Conservation (phyloP, 2,113 vertebrate genomes). For the Glaucidium brasilianum region DNA sequence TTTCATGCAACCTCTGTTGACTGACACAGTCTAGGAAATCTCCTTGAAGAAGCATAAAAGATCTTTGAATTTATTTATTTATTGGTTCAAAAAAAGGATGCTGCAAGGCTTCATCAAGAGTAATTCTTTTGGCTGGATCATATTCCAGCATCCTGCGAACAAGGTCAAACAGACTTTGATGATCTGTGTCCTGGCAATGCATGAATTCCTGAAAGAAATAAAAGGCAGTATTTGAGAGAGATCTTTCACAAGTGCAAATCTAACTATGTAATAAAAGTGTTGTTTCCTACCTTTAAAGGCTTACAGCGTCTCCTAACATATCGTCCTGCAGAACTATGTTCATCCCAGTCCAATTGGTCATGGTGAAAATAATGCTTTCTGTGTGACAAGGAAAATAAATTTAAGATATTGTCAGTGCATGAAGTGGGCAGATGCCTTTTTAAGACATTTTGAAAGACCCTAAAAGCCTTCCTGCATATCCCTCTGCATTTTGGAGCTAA, state of each 20-base stretch:
- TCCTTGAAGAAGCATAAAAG: constrained; percentile 80
- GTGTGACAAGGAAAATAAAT: background rate
- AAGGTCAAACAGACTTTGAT: constrained; percentile 90
- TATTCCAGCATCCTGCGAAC: constrained; percentile 93
- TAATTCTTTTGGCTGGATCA: constrained; percentile 88
- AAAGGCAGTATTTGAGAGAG: background rate
- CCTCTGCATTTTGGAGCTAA: background rate
- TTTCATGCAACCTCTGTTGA: constrained; percentile 75
- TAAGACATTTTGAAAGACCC: background rate
- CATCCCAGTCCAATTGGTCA: constrained; percentile 90
- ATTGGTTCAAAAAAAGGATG: constrained; percentile 88
- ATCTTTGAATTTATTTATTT: constrained; percentile 70
- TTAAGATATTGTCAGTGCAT: background rate
- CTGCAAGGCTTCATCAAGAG: constrained; percentile 87
- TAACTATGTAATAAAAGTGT: background rate
- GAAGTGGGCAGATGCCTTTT: background rate
- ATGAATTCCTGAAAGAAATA: constrained; percentile 84
- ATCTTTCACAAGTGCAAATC: background rate
- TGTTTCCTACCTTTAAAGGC: constrained; percentile 84
- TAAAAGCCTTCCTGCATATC: background rate
- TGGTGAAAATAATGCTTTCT: constrained; percentile 90
- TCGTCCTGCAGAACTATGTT: constrained; percentile 85
- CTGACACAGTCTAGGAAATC: constrained; percentile 90
- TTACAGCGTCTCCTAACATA: constrained; percentile 91
- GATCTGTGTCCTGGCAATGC: constrained; percentile 83